phyloP scores from a whole-genome alignment of 2,888 invertebrate genomes.

The Stenolophus ochropezus region DNA sequence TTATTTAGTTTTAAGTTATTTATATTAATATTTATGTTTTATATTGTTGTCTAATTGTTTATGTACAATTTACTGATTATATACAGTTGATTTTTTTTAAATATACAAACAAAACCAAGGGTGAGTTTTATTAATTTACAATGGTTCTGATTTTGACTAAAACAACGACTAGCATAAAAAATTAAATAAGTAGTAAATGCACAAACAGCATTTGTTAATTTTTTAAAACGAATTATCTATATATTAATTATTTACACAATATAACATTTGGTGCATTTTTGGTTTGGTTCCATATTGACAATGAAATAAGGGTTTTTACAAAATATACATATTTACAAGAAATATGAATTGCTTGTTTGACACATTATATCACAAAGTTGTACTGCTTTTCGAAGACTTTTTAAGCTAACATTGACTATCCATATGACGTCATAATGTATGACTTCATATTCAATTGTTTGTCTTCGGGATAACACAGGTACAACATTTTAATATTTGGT shows the following conservation, averaged over 20 bases:
- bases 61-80: conserved; percentile 44
- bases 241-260: conserved; percentile 47
- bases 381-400: conserved; percentile 12
- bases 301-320: conserved; percentile 47
- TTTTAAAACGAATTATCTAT: conserved; percentile 7
- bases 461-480: conserved; percentile 23
- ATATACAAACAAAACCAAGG: conserved; percentile 20
- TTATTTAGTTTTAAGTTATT: conserved; percentile 57
- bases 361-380: conserved; percentile 57
- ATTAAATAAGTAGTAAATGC: conserved; percentile 55
- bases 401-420: not conserved
- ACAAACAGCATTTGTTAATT: conserved; percentile 47
- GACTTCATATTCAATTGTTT: conserved; percentile 12
- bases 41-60: conserved; percentile 34
- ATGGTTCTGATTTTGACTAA: conserved; percentile 44
- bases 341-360: conserved; percentile 48
- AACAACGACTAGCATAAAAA: conserved; percentile 56
- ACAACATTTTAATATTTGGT: conserved; percentile 48
- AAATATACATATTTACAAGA: conserved; percentile 58
- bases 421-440: not conserved
- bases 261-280: conserved; percentile 56
- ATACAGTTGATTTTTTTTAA: conserved; percentile 24
- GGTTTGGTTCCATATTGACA: conserved; percentile 51
- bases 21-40: conserved; percentile 52
- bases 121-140: conserved; percentile 4